phyloP scores from a whole-genome alignment of 2,888 invertebrate species.

The Xylocampa areola region DNA sequence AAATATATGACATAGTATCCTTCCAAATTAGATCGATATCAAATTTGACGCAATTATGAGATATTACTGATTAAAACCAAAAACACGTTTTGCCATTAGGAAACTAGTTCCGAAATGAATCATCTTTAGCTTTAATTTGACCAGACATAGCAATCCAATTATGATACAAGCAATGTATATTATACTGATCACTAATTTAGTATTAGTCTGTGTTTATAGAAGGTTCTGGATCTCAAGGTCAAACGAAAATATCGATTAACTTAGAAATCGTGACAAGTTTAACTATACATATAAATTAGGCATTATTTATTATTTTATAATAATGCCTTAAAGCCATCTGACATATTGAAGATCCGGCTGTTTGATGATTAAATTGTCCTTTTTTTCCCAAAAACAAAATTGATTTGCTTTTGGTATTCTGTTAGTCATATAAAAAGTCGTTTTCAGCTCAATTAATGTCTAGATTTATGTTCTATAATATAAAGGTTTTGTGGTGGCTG shows the following conservation, averaged over 20 bases:
- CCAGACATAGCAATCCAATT: constrained; percentile 18
- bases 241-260: constrained; percentile 26
- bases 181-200: constrained; percentile 19
- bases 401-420: no score
- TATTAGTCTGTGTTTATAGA: constrained; percentile 3
- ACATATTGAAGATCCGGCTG: constrained; percentile 11
- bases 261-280: constrained; percentile 47
- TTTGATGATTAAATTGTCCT: background rate
- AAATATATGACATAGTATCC: no score
- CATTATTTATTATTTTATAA: constrained; percentile 22
- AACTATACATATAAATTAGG: constrained; percentile 25
- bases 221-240: constrained; percentile 30
- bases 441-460: no score
- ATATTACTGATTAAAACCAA: background rate
- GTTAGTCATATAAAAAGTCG: no score
- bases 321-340: constrained; percentile 13
- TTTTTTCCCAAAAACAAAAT: background rate
- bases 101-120: constrained; percentile 12
- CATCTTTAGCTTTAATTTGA: constrained; percentile 8
- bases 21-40: no score
- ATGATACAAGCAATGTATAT: background rate
- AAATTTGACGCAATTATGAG: no score
- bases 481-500: no score
- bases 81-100: constrained; percentile 2
- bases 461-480: no score